Percentiles rank a stretch among this genome's conserved stretches.
These are phyloP conservation scores for Dicrostonyx torquatus DNA, from an alignment of 2,797 vertebrate species.

Conservation along the genomic window DNA sequence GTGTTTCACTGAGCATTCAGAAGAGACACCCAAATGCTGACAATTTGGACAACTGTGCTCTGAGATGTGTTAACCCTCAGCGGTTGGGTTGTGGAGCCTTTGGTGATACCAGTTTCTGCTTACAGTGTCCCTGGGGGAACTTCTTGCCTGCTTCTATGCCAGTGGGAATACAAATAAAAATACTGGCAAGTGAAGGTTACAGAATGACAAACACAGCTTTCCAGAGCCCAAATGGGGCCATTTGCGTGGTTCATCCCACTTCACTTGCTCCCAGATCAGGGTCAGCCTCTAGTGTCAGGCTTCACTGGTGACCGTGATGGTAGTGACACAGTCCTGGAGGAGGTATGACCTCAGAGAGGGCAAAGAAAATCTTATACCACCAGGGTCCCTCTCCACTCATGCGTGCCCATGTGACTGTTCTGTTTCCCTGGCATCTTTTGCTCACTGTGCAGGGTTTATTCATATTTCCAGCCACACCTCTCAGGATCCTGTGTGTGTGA, in stretches of 20 bases:
- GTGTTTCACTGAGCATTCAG: background rate
- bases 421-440: background rate
- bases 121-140: rapidly evolving
- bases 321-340: background rate
- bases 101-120: rapidly evolving
- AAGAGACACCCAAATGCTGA: too few species aligned
- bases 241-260: background rate
- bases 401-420: too few species aligned
- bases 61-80: background rate
- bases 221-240: background rate
- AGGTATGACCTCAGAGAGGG: background rate
- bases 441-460: background rate
- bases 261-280: background rate
- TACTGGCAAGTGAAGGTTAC: background rate
- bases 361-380: too few species aligned
- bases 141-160: background rate
- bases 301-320: background rate
- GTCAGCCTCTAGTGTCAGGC: background rate
- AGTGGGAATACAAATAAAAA: background rate
- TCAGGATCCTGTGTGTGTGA: background rate
- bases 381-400: background rate
- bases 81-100: too few species aligned
- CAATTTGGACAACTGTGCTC: background rate
- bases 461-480: background rate
- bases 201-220: background rate